These are phyloP conservation scores for Belgica antarctica DNA, from an alignment of 2,888 invertebrate genomes.

Conservation along the genomic window DNA sequence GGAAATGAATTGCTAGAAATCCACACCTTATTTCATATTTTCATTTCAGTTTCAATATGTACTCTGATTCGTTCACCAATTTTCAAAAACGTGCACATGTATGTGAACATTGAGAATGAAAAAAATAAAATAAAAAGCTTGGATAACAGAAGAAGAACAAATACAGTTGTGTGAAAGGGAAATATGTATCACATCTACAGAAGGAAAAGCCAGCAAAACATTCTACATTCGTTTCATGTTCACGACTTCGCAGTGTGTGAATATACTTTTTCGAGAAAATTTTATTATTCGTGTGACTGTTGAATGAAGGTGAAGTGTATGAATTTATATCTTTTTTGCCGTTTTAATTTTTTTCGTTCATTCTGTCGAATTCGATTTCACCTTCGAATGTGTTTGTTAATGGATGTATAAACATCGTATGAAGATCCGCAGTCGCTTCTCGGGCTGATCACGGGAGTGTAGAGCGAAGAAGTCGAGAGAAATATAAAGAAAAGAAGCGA, in stretches of 20 bases:
- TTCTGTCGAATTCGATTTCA: slow-evolving; percentile 40
- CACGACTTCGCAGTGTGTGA: background rate
- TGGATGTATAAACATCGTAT: slow-evolving; percentile 33
- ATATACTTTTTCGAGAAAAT: slow-evolving; percentile 23
- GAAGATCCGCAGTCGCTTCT: background rate
- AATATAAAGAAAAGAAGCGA: slow-evolving; percentile 24
- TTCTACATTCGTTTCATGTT: slow-evolving; percentile 28
- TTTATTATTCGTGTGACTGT: slow-evolving; percentile 44
- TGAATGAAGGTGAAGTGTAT: slow-evolving; percentile 44
- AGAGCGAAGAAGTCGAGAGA: slow-evolving; percentile 3
- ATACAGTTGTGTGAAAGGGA: slow-evolving; percentile 30
- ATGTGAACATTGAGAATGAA: slow-evolving; percentile 36
- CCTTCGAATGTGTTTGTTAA: slow-evolving; percentile 40
- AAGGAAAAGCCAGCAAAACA: background rate
- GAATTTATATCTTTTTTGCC: slow-evolving; percentile 42
- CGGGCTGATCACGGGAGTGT: no score
- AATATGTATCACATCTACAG: slow-evolving; percentile 31
- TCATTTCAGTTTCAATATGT: slow-evolving; percentile 44
- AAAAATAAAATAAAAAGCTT: slow-evolving; percentile 41
- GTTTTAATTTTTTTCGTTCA: slow-evolving; percentile 21
- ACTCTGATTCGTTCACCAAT: slow-evolving; percentile 44
- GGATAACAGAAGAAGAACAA: slow-evolving; percentile 37
- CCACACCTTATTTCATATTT: slow-evolving; percentile 44
- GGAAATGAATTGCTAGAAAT: slow-evolving; percentile 43
- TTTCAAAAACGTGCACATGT: slow-evolving; percentile 30